Percentiles rank a stretch among this genome's conserved stretches.
Conservation (phyloP, 2,888 invertebrate species). For the Hofmannophila pseudospretella region DNA sequence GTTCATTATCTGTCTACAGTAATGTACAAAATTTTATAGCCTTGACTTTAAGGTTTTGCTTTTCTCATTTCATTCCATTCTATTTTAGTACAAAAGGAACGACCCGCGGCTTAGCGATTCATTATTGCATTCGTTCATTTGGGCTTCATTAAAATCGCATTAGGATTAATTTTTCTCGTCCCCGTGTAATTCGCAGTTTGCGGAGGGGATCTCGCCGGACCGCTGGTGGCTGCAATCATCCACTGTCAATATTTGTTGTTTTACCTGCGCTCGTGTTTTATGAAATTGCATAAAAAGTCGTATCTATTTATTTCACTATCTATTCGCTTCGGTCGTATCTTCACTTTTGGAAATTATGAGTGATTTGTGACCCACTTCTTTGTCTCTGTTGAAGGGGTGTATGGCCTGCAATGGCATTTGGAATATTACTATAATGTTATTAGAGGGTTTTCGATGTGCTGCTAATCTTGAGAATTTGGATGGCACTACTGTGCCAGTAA, state of each 20-base stretch:
- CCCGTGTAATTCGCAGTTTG: conserved; percentile 73
- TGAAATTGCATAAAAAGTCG: conserved; percentile 27
- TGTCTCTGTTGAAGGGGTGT: too few species aligned
- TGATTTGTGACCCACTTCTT: too few species aligned
- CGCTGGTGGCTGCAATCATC: conserved; percentile 56
- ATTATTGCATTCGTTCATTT: conserved; percentile 74
- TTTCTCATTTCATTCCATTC: conserved; percentile 38
- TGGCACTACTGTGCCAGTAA: too few species aligned
- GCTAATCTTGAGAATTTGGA: too few species aligned
- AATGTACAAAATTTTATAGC: background rate
- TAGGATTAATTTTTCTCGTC: conserved; percentile 78
- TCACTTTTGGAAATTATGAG: too few species aligned
- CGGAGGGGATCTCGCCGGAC: conserved; percentile 63
- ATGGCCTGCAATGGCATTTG: too few species aligned
- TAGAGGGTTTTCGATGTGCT: too few species aligned
- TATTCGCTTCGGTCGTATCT: too few species aligned
- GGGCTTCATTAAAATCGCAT: conserved; percentile 77
- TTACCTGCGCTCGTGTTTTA: conserved; percentile 59
- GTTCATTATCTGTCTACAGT: background rate
- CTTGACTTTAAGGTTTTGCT: conserved; percentile 25
- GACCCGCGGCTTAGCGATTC: conserved; percentile 67
- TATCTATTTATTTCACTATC: background rate
- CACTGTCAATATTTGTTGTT: conserved; percentile 72
- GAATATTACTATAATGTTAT: too few species aligned
- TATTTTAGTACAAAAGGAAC: conserved; percentile 49